phyloP scores from a whole-genome alignment of 1,140 invertebrate species.

The Macrocentrus cingulum region DNA sequence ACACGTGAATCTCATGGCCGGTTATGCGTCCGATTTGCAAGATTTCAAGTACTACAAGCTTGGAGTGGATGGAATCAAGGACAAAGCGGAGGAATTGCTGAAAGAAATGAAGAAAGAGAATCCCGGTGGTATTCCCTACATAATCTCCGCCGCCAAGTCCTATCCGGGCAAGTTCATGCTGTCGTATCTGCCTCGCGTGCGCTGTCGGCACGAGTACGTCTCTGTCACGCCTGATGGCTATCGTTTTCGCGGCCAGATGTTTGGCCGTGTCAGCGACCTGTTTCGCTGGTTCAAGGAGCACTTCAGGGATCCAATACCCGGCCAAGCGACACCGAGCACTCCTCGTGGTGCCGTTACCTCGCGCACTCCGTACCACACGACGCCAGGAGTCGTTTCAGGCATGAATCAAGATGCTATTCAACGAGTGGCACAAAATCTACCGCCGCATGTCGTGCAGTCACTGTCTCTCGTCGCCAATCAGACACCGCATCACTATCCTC shows the following conservation, averaged over 20 bases:
- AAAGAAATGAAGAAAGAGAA: conserved; percentile 85
- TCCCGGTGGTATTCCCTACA: conserved; percentile 87
- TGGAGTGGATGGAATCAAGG: conserved; percentile 70
- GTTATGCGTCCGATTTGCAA: conserved; percentile 85
- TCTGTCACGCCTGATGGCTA: conserved; percentile 91
- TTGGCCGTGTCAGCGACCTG: conserved; percentile 79
- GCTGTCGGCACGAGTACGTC: conserved; percentile 88
- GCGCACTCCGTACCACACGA: conserved; percentile 69
- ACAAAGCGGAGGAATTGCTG: conserved; percentile 85
- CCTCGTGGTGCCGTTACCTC: conserved; percentile 64
- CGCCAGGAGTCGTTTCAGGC: conserved; percentile 63
- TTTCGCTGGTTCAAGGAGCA: conserved; percentile 98
- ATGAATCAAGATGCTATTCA: conserved; percentile 74
- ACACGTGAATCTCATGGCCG: conserved; percentile 94
- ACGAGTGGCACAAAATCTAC: conserved; percentile 72
- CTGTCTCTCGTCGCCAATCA: conserved; percentile 70
- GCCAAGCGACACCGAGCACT: conserved; percentile 70
- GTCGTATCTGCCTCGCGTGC: conserved; percentile 86
- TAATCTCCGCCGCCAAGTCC: conserved; percentile 82
- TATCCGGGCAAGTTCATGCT: conserved; percentile 95
- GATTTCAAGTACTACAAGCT: conserved; percentile 89
- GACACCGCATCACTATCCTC: conserved; percentile 66
- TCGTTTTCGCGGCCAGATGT: conserved; percentile 84
- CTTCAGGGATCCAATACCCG: conserved; percentile 86
- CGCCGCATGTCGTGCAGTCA: conserved; percentile 72